Evolutionary conservation across 2,113 vertebrate species (phyloP).

Genomic region (Trochalopteron elliotii): DNA sequence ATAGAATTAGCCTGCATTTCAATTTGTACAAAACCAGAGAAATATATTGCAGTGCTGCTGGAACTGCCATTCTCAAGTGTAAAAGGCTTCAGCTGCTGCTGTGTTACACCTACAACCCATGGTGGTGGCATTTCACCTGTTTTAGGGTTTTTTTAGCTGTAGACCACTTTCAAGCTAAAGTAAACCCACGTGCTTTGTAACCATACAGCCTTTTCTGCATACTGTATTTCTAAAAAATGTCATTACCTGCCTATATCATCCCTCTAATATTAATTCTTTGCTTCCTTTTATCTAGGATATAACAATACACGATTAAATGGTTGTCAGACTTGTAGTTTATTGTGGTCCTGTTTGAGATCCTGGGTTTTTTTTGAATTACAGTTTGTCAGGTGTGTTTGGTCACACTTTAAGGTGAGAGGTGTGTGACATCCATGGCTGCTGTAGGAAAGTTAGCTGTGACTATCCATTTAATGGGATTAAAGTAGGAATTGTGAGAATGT

Average conservation of each 20-base stretch:
- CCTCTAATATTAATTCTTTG: neutral
- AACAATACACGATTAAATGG: rapidly evolving
- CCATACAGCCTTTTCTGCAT: neutral
- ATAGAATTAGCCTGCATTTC: neutral
- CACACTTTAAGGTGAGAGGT: neutral
- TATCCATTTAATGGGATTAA: neutral
- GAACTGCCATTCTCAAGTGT: neutral
- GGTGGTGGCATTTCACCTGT: neutral
- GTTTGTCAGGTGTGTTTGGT: neutral
- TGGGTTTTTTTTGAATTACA: neutral
- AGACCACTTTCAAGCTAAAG: neutral
- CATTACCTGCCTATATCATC: neutral
- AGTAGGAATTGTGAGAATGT: neutral
- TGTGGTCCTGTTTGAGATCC: neutral
- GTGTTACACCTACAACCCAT: neutral
- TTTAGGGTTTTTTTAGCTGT: neutral
- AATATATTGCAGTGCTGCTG: neutral
- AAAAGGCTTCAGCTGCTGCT: neutral
- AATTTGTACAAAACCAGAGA: neutral
- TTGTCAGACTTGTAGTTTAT: neutral
- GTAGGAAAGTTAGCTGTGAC: neutral
- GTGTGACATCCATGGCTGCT: neutral
- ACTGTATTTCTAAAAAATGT: neutral
- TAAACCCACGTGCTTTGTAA: neutral
- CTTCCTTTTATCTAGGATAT: neutral